phyloP scores from a whole-genome alignment of 2,113 vertebrate species.

The Galemys pyrenaicus region DNA sequence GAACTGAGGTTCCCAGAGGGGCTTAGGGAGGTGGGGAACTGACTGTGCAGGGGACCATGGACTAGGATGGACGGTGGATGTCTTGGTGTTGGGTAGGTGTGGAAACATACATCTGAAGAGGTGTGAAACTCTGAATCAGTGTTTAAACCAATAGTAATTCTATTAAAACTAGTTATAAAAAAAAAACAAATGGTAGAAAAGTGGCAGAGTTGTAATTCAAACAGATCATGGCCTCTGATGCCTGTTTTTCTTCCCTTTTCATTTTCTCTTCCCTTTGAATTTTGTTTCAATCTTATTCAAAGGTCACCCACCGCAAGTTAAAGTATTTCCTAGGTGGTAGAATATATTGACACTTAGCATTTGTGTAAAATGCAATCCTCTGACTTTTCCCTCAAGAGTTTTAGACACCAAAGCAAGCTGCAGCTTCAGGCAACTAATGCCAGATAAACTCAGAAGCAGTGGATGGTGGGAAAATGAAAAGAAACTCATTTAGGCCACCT shows the following conservation, averaged over 20 bases:
- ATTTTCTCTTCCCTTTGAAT: no score
- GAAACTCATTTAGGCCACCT: not conserved
- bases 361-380: not conserved
- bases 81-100: no score
- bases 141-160: no score
- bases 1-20: not conserved
- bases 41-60: no score
- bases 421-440: not conserved
- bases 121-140: no score
- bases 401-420: slow-evolving; percentile 16
- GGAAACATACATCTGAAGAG: no score
- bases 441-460: not conserved
- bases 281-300: not conserved
- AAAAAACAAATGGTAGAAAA: not conserved
- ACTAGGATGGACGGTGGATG: no score
- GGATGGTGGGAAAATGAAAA: not conserved
- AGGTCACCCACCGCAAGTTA: not conserved
- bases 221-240: not conserved
- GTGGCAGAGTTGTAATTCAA: not conserved
- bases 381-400: not conserved
- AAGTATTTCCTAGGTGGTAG: not conserved
- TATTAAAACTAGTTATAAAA: not conserved
- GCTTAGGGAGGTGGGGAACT: not conserved
- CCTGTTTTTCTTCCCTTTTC: not conserved
- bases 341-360: not conserved